Base-by-base conservation (phyloP, 2,888 invertebrate species). In the Bibio marci region DNA sequence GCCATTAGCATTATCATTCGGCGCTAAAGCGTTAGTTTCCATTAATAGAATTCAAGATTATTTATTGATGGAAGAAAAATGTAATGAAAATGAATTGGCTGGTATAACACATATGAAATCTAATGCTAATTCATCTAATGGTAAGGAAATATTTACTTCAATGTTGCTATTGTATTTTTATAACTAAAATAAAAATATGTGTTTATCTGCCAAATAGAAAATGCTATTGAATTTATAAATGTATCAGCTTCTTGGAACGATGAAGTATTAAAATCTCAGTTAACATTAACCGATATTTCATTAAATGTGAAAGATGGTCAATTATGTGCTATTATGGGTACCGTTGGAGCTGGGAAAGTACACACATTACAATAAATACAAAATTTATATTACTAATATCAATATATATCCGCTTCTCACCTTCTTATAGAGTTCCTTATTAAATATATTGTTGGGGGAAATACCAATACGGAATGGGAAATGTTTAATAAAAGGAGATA, bases 301-400 rank as follows among this genome's bases (percentile, higher is more conserved):
- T 46, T 75, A 4, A 56, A 56, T 2, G 58, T 75, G 2, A 62
- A 65, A 4, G 61, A 64, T 40, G 70, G 70, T 35, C 67, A 71
- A 49, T 63, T 82, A 3, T 70, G 77, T 44, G 80, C 78, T n/a
- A 65, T 87, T 27, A 75, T 87, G 41, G 86, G 86, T 30, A 73
- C 82, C 2, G 85, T 86, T 13, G 87, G 87, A 8, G 66, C 80
- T 35, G 87, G 87, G 51, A 87, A 67, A 60, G 56, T 56, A 50
- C 12, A 28, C 11, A 28, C 11, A 13, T 11, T 19, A n/a, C 13
- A 56, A 79, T 36, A 13, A 13, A 3, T 11, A 32, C 22, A 12
- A 13, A n/a, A 33, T 35, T 19, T 14, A 14, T 19, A 11, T 18
- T 3, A 19, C 11, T 7, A 28, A 28, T 7, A 28, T n/a, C 4